A percentile compares a stretch with the other conserved stretches of the same genome.
These are phyloP conservation scores for Trachymyrmex septentrionalis DNA, from an alignment of 1,140 invertebrate genomes.

Conservation along the genomic window DNA sequence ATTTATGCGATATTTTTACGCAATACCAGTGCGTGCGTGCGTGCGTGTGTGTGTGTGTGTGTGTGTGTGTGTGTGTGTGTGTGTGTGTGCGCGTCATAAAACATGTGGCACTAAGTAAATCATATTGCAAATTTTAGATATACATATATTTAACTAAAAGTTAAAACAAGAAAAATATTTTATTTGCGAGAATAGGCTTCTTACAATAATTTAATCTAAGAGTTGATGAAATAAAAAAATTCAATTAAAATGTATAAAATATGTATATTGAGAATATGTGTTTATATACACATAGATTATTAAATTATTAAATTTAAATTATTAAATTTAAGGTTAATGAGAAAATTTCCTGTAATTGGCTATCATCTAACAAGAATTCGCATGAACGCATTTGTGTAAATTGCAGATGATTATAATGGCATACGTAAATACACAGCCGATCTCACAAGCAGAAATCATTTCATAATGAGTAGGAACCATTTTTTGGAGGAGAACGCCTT, in stretches of 20 bases:
- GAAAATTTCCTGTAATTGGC: conserved; percentile 21
- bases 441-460: background rate
- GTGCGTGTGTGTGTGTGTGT: too few species aligned
- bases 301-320: background rate
- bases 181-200: background rate
- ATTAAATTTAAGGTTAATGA: background rate
- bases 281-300: background rate
- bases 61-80: too few species aligned
- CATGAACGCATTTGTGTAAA: background rate
- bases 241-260: background rate
- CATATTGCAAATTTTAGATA: background rate
- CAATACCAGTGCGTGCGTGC: too few species aligned
- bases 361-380: background rate
- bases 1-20: too few species aligned
- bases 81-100: too few species aligned
- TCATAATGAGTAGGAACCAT: background rate
- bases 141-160: background rate
- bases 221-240: background rate
- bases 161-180: background rate
- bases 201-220: background rate
- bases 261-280: background rate
- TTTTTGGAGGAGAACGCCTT: background rate
- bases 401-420: background rate
- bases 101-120: too few species aligned
- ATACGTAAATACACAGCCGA: background rate